Evolutionary conservation across 2,888 invertebrate genomes (phyloP).

Genomic region (Pediacus dermestoides): DNA sequence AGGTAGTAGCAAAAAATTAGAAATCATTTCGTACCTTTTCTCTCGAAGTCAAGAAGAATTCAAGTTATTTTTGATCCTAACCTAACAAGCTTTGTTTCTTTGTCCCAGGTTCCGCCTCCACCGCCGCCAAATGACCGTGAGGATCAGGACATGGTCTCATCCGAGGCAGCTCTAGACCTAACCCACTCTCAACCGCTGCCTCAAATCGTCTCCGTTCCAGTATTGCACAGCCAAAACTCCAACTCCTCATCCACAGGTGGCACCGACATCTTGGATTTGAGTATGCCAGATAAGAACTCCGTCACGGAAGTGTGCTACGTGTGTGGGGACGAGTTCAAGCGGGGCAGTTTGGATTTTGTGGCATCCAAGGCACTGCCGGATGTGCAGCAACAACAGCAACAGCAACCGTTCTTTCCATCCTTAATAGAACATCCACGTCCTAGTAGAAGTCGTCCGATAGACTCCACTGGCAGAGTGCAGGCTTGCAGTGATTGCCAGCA

Average conservation of each 20-base stretch:
- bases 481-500: slow-evolving; percentile 82
- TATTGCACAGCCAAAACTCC: slow-evolving; percentile 46
- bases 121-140: too few species aligned
- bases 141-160: slow-evolving; percentile 38
- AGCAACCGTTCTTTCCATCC: slow-evolving; percentile 68
- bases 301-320: slow-evolving; percentile 87
- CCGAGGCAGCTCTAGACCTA: slow-evolving; percentile 55
- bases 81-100: too few species aligned
- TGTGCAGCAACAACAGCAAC: slow-evolving; percentile 44
- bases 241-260: slow-evolving; percentile 59
- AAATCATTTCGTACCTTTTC: too few species aligned
- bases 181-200: slow-evolving; percentile 51
- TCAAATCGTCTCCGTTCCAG: slow-evolving; percentile 52
- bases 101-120: slow-evolving; percentile 36
- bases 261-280: slow-evolving; percentile 81
- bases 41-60: too few species aligned
- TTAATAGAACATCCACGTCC: slow-evolving; percentile 80
- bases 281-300: slow-evolving; percentile 90
- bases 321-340: slow-evolving; percentile 82
- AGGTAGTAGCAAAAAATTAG: too few species aligned
- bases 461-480: slow-evolving; percentile 69
- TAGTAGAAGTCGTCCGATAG: slow-evolving; percentile 80
- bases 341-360: slow-evolving; percentile 74
- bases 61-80: too few species aligned
- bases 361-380: slow-evolving; percentile 56